These are phyloP conservation scores for Torymus texanus DNA, from an alignment of 2,888 invertebrate species.

Conservation along the genomic window DNA sequence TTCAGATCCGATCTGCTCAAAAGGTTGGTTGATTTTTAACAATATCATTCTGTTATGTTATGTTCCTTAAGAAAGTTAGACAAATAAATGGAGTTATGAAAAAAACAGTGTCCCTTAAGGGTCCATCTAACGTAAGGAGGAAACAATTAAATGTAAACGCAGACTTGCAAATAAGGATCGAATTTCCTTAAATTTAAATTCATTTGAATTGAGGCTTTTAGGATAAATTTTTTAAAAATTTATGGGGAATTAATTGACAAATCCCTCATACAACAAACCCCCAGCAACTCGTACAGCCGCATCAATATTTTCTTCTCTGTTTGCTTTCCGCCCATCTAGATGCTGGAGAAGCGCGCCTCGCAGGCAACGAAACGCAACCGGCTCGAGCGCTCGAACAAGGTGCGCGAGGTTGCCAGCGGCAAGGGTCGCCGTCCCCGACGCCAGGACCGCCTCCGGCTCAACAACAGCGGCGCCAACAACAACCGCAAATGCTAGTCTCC, in stretches of 20 bases:
- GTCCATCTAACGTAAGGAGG: too few species aligned
- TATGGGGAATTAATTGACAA: too few species aligned
- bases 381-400: slow-evolving; percentile 78
- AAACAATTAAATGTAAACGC: too few species aligned
- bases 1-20: slow-evolving; percentile 70
- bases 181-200: too few species aligned
- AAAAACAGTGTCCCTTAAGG: too few species aligned
- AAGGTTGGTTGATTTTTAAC: slow-evolving; percentile 64
- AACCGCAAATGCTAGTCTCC: slow-evolving; percentile 79
- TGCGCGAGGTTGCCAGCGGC: slow-evolving; percentile 75
- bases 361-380: slow-evolving; percentile 77
- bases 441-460: slow-evolving; percentile 77
- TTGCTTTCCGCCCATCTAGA: slow-evolving; percentile 61
- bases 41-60: too few species aligned
- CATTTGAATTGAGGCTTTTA: too few species aligned
- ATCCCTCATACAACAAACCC: too few species aligned
- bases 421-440: slow-evolving; percentile 78
- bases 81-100: too few species aligned
- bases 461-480: slow-evolving; percentile 79
- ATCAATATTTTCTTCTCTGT: not conserved
- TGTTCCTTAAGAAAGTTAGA: too few species aligned
- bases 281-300: not conserved
- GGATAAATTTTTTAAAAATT: too few species aligned
- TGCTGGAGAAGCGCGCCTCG: slow-evolving; percentile 75
- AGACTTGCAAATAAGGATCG: too few species aligned